These are phyloP conservation scores for Darevskia mixta DNA, from an alignment of 2,797 vertebrate species.

Conservation along the genomic window DNA sequence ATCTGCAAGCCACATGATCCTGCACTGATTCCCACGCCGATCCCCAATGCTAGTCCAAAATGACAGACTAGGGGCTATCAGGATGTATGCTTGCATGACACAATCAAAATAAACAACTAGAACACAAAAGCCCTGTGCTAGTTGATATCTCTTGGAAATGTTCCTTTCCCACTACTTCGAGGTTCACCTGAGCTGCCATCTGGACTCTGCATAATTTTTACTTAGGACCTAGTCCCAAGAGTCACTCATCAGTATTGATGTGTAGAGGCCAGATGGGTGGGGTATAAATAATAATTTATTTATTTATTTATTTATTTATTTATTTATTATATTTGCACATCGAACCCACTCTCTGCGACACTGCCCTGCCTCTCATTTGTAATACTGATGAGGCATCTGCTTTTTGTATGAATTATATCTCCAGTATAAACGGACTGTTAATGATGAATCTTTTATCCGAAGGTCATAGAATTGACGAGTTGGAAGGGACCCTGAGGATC, in stretches of 20 bases:
- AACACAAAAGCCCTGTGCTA: not conserved
- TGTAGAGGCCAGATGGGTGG: too few relatives aligned
- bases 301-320: too few relatives aligned
- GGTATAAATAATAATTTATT: too few relatives aligned
- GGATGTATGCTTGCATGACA: not conserved
- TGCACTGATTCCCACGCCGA: not conserved
- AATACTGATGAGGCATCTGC: not conserved
- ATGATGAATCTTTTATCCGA: not conserved
- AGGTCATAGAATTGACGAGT: too few relatives aligned
- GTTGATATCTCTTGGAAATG: not conserved
- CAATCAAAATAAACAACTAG: not conserved
- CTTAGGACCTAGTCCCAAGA: not conserved
- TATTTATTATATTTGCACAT: not conserved
- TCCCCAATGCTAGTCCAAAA: not conserved
- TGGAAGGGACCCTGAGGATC: not conserved
- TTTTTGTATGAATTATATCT: not conserved
- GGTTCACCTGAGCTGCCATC: not conserved
- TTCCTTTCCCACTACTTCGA: not conserved
- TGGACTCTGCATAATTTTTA: not conserved
- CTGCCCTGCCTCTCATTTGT: not conserved
- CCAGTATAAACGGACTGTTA: not conserved
- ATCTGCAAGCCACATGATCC: not conserved
- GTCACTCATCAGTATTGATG: too few relatives aligned
- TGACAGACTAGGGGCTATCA: not conserved
- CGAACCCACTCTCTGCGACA: not conserved